Base-by-base conservation (phyloP, 64 coral and sea anemone species). In the Montipora cactus region DNA sequence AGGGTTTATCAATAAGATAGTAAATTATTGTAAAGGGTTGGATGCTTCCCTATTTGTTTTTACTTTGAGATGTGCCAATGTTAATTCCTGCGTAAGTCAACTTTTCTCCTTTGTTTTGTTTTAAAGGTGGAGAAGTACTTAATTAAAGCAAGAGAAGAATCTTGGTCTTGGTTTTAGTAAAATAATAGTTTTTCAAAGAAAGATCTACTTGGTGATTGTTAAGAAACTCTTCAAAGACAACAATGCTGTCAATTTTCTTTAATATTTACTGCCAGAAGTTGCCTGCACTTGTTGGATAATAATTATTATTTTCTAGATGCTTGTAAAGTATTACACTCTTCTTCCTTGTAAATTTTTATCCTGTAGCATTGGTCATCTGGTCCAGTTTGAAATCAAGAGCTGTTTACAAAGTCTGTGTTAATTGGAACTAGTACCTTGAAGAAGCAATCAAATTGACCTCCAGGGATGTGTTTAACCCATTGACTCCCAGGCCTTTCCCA, bases 61-160 rank as follows among this genome's bases (percentile, higher is more conserved):
- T 4, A 22, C 37, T 8, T 15, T 8, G 55, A 44, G 44, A 18
- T 10, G 15, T 44, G 84, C 4, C 47, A 1, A 74, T 50, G 37
- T 2, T 37, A 37, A 37, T 37, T 37, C 37, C 1, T 37, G 37
- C 1, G 37, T 37, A 57, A 8, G 11, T 57, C 53, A 57, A 6
- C 11, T 57, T 57, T 57, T 57, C 11, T 57, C 53, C 53, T 57
- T 57, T 57, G 6, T 6, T 68, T 78, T 49, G 79, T 53, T 78
- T 76, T 18, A 18, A 62, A 99, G 98, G 92, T 99, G 68, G 98
- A 99, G 69, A 86, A 80, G 11, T 99, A 89, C 91, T 78, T 96
- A 87, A 88, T 89, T 9, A 96, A 99, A 93, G 92, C 98, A 47
- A 94, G 76, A 87, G 98, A 99, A 90, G 95, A 75, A 21, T 91